Percentiles rank a stretch among this genome's conserved stretches.
These are phyloP conservation scores for Ennomos erosarius DNA, from an alignment of 2,888 invertebrate species.

Conservation along the genomic window DNA sequence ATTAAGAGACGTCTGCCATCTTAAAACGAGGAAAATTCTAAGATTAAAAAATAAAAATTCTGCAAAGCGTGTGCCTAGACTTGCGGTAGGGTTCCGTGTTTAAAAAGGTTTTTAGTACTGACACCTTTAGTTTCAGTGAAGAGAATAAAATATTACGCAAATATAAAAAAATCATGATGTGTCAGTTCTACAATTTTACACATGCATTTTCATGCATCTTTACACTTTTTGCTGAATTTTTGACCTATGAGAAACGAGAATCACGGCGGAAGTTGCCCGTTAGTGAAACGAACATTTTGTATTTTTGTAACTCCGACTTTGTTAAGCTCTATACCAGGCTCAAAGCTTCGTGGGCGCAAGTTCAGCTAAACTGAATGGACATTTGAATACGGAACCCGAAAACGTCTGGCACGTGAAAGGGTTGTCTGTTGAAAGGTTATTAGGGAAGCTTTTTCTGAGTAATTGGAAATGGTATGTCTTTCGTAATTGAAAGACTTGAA, in stretches of 20 bases:
- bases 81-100: neutral
- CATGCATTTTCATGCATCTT: no score
- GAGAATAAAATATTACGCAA: no score
- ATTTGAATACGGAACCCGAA: slow-evolving; percentile 8
- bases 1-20: slow-evolving; percentile 56
- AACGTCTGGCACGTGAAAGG: slow-evolving; percentile 16
- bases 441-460: slow-evolving; percentile 15
- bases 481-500: neutral
- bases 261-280: no score
- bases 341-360: no score
- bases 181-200: no score
- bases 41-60: slow-evolving; percentile 58
- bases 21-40: slow-evolving; percentile 52
- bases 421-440: slow-evolving; percentile 10
- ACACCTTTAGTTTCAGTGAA: no score
- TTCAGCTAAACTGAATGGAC: neutral
- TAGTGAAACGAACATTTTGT: no score
- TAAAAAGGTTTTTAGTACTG: neutral
- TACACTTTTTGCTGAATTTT: no score
- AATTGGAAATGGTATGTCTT: slow-evolving; percentile 27
- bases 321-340: no score
- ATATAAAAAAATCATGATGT: no score
- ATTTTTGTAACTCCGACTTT: no score
- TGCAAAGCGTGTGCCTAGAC: neutral
- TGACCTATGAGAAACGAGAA: no score